A percentile compares a stretch with the other conserved stretches of the same genome.
These are phyloP conservation scores for Uropetala carovei DNA, from an alignment of 2,888 invertebrate genomes.

Conservation along the genomic window DNA sequence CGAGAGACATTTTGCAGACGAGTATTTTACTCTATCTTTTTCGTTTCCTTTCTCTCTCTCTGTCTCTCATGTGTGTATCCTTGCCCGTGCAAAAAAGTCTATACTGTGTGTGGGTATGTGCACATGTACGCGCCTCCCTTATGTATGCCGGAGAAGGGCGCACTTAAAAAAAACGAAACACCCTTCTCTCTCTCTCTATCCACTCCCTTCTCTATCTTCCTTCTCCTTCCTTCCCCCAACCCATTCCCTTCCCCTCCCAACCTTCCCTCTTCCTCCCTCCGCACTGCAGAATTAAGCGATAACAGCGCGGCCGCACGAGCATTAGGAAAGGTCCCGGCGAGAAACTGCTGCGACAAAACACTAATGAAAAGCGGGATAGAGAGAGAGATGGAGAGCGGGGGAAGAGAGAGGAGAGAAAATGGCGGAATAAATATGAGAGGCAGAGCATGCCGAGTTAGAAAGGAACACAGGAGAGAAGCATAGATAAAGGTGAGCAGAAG, in stretches of 20 bases:
- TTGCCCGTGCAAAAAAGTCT: neutral
- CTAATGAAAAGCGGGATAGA: conserved; percentile 50
- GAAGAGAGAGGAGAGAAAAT: neutral
- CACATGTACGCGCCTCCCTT: too few species aligned
- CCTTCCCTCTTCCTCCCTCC: neutral
- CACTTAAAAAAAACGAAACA: neutral
- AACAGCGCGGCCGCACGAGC: conserved; percentile 24
- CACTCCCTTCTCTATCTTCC: neutral
- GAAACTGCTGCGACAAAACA: conserved; percentile 51
- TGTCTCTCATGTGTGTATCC: neutral
- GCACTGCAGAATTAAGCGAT: conserved; percentile 52
- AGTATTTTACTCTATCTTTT: neutral
- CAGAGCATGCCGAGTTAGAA: neutral
- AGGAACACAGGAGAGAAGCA: neutral
- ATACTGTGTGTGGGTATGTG: neutral
- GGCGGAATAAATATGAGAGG: conserved; percentile 36
- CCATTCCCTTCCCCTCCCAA: neutral
- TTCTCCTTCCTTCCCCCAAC: too few species aligned
- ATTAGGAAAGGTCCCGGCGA: conserved; percentile 35
- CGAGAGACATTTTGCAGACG: neutral
- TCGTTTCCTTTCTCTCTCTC: too few species aligned
- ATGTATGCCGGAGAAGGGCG: neutral
- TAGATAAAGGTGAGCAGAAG: neutral
- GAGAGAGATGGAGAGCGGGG: neutral
- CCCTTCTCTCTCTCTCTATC: too few species aligned